Evolutionary conservation across 2,888 invertebrate species (phyloP).

Genomic region (Margaritifera margaritifera): DNA sequence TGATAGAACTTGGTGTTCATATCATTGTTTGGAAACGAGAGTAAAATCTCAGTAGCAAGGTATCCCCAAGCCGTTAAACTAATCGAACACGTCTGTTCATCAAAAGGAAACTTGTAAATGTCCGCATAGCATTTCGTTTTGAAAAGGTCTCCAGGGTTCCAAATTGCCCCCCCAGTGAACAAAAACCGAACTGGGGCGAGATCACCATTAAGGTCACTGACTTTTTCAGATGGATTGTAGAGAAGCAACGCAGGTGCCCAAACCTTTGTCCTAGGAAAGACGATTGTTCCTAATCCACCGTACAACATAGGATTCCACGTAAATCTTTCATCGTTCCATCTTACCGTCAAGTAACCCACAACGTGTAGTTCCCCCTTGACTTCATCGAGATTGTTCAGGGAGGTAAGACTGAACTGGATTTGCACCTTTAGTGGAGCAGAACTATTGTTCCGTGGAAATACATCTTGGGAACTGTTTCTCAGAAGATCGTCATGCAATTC

Average conservation of each 20-base stretch:
- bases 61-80: constrained; percentile 17
- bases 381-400: constrained; percentile 23
- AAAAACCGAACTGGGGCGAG: constrained; percentile 12
- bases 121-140: constrained; percentile 21
- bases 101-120: constrained; percentile 27
- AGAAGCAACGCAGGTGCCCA: constrained; percentile 21
- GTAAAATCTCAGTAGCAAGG: constrained; percentile 9
- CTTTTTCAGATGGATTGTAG: constrained; percentile 19
- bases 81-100: constrained; percentile 20
- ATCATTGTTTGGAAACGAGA: constrained; percentile 6
- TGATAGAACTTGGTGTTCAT: constrained; percentile 11
- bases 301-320: constrained; percentile 16
- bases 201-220: constrained; percentile 17
- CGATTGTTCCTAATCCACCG: constrained; percentile 10
- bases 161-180: constrained; percentile 19
- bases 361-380: constrained; percentile 15
- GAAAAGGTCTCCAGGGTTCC: constrained; percentile 26
- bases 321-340: constrained; percentile 22
- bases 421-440: constrained; percentile 6
- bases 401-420: constrained; percentile 15
- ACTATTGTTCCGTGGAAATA: not conserved
- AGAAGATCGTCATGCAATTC: too few relatives aligned
- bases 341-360: constrained; percentile 18
- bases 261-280: constrained; percentile 13
- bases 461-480: too few relatives aligned